Conservation (phyloP, 1,140 invertebrate species). For the Nymphalis io region DNA sequence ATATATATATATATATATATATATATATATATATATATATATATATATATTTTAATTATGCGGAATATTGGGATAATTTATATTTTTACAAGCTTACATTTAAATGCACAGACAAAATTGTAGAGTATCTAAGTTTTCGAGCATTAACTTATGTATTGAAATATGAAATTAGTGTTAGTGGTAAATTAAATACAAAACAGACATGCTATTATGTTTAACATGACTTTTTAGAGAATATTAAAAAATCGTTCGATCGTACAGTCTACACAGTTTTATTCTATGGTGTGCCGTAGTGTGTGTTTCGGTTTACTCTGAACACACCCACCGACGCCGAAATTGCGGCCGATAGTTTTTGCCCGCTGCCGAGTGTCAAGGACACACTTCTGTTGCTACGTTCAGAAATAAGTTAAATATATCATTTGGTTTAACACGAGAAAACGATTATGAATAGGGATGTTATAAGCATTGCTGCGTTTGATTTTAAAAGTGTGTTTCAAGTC, state of each 20-base stretch:
- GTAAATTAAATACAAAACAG: too few species aligned
- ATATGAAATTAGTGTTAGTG: too few species aligned
- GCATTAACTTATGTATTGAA: too few species aligned
- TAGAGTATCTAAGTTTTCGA: too few species aligned
- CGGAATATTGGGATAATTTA: not conserved
- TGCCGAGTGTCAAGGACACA: conserved; percentile 73
- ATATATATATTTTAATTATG: not conserved
- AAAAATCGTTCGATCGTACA: not conserved
- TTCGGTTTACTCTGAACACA: conserved; percentile 48
- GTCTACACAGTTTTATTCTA: conserved; percentile 45
- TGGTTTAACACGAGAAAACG: conserved; percentile 18
- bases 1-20: not conserved
- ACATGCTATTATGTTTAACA: too few species aligned
- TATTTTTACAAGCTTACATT: not conserved
- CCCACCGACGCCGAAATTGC: conserved; percentile 68
- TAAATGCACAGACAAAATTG: not conserved
- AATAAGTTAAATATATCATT: conserved; percentile 36
- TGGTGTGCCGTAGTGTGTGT: conserved; percentile 49
- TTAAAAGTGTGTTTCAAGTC: not conserved
- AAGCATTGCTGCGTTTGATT: not conserved
- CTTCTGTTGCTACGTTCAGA: conserved; percentile 65
- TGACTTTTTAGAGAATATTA: not conserved
- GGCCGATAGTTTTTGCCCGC: conserved; percentile 71
- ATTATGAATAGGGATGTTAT: conserved; percentile 8
- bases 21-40: too few species aligned